Base-by-base conservation (phyloP, 35 echinoderm and acorn worm genomes). In the Chiridota heheva region DNA sequence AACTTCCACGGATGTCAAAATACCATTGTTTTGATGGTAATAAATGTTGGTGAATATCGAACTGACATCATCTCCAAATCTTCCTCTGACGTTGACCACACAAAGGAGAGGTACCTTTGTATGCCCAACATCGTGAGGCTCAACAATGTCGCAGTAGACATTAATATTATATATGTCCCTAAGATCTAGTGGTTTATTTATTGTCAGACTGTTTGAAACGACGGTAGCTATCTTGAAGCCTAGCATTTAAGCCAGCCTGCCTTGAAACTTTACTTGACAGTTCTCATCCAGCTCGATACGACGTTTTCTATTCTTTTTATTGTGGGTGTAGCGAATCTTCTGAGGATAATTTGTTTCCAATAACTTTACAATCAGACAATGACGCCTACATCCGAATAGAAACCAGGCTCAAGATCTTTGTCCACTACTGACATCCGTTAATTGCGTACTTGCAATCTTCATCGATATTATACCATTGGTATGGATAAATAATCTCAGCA, bases 381-480 rank as follows among this genome's bases (percentile, higher is more conserved):
- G 25, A 12, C 27, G 27, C 16, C 26, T 15, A 16, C 31, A 22
- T 55, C 15, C 2, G 36, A 4, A 29, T 76, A 76, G 58, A 24
- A 56, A 16, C 72, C 72, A 15, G 48, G 45, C 8, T 26, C 44
- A 4, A 76, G 33, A 7, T 5, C 44, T 1, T 56, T 76, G 7
- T 8, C 72, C 42, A 76, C 72, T 49, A 76, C 44, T 76, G 27
- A 24, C 35, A 20, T 13, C 72, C 72, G 46, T 76, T 56, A 6
- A 17, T 28, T 1, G 72, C 33, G 41, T 76, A 76, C 39, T 76
- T 55, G 24, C 3, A 49, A 25, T 3, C 13, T 13, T 49, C n/a
- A 29, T 76, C 72, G 30, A 76, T 26, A 49, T 77, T 77, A 56
- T 59, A 77, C 73, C 73, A 77, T 28, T 77, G 73, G 30, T 77